Conservation (phyloP, 2,113 vertebrate genomes). For the Acrocephalus kingi region DNA sequence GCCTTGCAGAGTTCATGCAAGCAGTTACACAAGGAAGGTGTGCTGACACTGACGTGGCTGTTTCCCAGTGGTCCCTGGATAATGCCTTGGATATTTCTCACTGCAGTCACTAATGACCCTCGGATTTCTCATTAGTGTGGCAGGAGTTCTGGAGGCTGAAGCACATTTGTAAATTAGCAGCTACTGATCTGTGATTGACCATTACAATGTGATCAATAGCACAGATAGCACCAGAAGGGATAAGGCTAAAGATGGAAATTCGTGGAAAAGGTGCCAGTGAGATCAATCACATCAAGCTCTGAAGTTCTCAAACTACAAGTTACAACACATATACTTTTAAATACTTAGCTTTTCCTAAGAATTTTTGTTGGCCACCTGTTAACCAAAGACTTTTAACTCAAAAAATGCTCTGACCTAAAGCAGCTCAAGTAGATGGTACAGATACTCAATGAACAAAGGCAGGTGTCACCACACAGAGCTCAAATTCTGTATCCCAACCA, state of each 20-base stretch:
- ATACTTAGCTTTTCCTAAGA: neutral
- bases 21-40: neutral
- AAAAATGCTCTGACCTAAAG: neutral
- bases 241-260: neutral
- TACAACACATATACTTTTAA: neutral
- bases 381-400: neutral
- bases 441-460: neutral
- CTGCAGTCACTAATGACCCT: neutral
- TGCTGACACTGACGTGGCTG: fast-evolving
- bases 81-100: neutral
- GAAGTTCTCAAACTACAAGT: neutral
- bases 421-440: neutral
- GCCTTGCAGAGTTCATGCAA: neutral
- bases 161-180: neutral
- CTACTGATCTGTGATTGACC: neutral
- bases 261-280: neutral
- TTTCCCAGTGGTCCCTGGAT: neutral
- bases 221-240: neutral
- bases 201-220: neutral
- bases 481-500: neutral
- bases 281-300: neutral
- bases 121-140: neutral
- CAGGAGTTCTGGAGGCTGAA: neutral
- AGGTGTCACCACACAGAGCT: fast-evolving
- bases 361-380: neutral